Evolutionary conservation across 2,888 invertebrate species (phyloP).

Genomic region (Augochlorella aurata): DNA sequence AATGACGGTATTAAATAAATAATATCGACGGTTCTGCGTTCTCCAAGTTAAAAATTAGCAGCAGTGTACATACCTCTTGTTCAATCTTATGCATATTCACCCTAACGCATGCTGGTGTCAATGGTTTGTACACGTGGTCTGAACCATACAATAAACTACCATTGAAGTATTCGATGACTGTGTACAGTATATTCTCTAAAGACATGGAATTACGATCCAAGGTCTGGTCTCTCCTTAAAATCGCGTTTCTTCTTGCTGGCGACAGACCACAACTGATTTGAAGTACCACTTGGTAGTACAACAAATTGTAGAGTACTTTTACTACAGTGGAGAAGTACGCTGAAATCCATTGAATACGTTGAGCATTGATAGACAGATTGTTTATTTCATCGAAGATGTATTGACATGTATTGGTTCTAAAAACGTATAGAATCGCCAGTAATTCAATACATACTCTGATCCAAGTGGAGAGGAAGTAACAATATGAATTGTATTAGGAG

Average conservation of each 20-base stretch:
- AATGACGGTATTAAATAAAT: slow-evolving; percentile 5
- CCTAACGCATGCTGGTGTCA: slow-evolving; percentile 60
- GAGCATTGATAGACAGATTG: neutral
- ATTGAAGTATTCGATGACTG: slow-evolving; percentile 74
- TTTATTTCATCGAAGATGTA: neutral
- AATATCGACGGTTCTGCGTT: neutral
- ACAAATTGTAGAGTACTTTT: slow-evolving; percentile 92
- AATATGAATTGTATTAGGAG: slow-evolving; percentile 93
- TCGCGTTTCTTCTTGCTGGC: slow-evolving; percentile 84
- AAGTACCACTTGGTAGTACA: slow-evolving; percentile 94
- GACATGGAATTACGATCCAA: slow-evolving; percentile 60
- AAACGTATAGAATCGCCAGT: neutral
- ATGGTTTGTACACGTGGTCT: slow-evolving; percentile 54
- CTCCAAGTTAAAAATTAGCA: neutral
- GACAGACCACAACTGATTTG: slow-evolving; percentile 89
- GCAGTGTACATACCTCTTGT: slow-evolving; percentile 57
- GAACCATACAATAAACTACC: slow-evolving; percentile 71
- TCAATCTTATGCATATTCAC: slow-evolving; percentile 63
- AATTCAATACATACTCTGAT: slow-evolving; percentile 87
- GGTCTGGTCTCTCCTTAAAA: slow-evolving; percentile 72
- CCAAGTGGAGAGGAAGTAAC: slow-evolving; percentile 91
- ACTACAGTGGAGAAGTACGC: slow-evolving; percentile 95
- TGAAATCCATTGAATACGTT: slow-evolving; percentile 77
- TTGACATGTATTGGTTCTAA: neutral
- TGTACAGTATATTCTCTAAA: slow-evolving; percentile 73